Evolutionary conservation across 2,113 vertebrate species (phyloP).

Genomic region (Mola mola): DNA sequence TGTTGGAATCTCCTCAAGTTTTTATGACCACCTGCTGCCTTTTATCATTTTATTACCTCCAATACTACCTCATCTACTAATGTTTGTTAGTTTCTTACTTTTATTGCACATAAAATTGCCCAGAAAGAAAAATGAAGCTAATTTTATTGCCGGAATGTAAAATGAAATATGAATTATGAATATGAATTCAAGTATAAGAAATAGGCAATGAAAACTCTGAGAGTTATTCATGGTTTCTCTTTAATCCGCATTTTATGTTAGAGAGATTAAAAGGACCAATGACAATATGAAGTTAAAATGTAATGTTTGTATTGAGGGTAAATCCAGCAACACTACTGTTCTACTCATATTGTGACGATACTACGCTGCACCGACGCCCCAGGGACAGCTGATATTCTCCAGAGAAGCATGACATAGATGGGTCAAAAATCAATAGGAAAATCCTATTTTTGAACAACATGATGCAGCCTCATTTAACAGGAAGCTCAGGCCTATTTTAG

Average conservation of each 20-base stretch:
- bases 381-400: constrained; percentile 18
- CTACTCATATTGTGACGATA: background rate
- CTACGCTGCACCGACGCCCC: constrained; percentile 2
- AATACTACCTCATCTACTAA: background rate
- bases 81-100: background rate
- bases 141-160: background rate
- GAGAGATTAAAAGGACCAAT: too few species aligned
- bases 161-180: background rate
- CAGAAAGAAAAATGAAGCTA: background rate
- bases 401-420: constrained; percentile 11
- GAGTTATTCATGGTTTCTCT: too few species aligned
- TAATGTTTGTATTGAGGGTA: too few species aligned
- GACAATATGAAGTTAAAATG: too few species aligned
- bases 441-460: constrained; percentile 10
- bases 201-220: too few species aligned
- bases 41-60: constrained; percentile 9
- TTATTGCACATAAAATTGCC: background rate
- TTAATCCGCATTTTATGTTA: too few species aligned
- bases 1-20: background rate
- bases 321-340: background rate
- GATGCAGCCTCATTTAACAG: background rate
- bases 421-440: constrained; percentile 35
- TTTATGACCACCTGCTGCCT: background rate
- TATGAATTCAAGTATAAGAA: background rate
- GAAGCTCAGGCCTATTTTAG: background rate